Base-by-base conservation (phyloP, 1,140 invertebrate species). In the Drosophila kurseongensis region DNA sequence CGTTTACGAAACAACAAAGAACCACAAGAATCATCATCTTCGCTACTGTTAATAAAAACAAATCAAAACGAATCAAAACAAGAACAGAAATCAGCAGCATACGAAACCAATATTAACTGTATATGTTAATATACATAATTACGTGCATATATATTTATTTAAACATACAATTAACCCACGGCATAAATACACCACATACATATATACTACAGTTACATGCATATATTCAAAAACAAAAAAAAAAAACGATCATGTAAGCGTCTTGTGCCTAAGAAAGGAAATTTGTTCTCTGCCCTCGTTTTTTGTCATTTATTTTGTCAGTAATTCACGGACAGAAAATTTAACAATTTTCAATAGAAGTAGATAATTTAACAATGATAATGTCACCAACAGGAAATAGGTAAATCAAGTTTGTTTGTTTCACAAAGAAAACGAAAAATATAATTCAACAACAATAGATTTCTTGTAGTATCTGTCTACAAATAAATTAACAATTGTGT, bases 1-100 rank as follows among this genome's bases (percentile, higher is more conserved):
- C 67, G 55, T 72, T 52, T 56, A 77, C 59, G 50, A 78, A n/a
- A 69, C 60, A 47, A 71, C 42, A 72, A 77, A 84, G 60, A 75
- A 60, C 47, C 59, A 80, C 75, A 66, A 80, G 55, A 58, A 63
- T 72, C 78, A 72, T 78, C 40, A 71, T 71, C 60, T 58, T 68
- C 62, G 54, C 47, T 60, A 56, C 52, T 78, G 66, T 58, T 55
- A 51, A 50, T 71, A 62, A 71, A 67, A 62, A 58, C 29, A 56
- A 50, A 66, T 35, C 35, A 57, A 50, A 41, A 45, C 14, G 14
- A 54, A 54, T 36, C 27, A 23, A 66, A 61, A 63, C 40, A 54
- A 81, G 65, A 44, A 40, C 16, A 38, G 42, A 48, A 52, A 45
- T 60, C 36, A 44, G 38, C 35, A 35, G 16, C 68, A 54, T 61